Evolutionary conservation across 1,140 invertebrate species (phyloP), one percentile per base, ranked within the genome.

Genomic region (Fopius arisanus): DNA sequence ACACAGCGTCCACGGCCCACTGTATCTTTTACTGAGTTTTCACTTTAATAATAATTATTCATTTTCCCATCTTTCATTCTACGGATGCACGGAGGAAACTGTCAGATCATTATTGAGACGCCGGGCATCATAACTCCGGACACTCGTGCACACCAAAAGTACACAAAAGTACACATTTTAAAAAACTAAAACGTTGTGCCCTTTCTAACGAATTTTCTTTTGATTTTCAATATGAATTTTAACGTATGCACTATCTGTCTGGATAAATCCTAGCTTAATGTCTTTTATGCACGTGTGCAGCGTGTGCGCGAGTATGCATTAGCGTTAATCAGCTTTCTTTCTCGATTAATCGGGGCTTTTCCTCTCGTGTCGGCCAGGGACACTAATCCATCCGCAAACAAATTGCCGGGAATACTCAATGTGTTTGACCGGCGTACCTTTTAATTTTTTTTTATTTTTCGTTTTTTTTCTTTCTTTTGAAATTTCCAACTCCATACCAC

Each of bases 1-100:
- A 72, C 31, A 33, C 40, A 26, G 69, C 23, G 69, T 59, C 41
- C 26, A 43, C 73, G 68, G 70, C 51, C 69, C 41, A 74, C 59
- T 43, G 48, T 72, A 74, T 51, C 54, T 66, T 59, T 73, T 72
- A 71, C 51, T 75, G 68, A 67, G 62, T 48, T 48, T 31, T 10
- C 10, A 31, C 28, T 37, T 19, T 23, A 31, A 68, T 65, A 68
- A 70, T 62, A 28, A 62, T 62, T 62, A 6, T 14, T 29, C 54
- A 62, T 62, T 65, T 33, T 33, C 12, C 5, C 14, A 4, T 63
- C 31, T 65, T 3, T 65, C 29, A 7, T 29, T 65, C n/a, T 65
- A 48, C 31, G 4, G 51, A 70, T 62, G 51, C 62, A 43, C 59
- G 31, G 43, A 72, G 40, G 23, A 71, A 71, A 41, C 40, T 51